Evolutionary conservation across 2,888 invertebrate genomes (phyloP).

Genomic region (Mesochorus sp.): DNA sequence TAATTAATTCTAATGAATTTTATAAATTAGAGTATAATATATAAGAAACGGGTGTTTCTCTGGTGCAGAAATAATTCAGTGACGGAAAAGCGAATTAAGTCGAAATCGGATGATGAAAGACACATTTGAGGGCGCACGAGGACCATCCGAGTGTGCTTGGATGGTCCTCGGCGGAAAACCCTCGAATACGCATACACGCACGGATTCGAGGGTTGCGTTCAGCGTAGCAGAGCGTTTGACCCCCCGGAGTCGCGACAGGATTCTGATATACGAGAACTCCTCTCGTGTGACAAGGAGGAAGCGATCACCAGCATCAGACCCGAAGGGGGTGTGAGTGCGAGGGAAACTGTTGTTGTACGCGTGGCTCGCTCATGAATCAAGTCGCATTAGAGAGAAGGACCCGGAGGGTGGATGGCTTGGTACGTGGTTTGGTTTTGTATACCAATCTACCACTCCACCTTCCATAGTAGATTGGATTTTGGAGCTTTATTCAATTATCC

Average conservation of each 20-base stretch:
- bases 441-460: constrained; percentile 78
- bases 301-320: constrained; percentile 24
- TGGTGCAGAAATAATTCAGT: constrained; percentile 79
- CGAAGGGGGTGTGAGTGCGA: constrained; percentile 55
- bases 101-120: constrained; percentile 81
- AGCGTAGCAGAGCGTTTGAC: constrained; percentile 79
- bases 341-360: constrained; percentile 68
- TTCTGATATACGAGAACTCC: constrained; percentile 19
- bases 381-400: constrained; percentile 77
- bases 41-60: constrained; percentile 11
- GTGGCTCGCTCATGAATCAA: constrained; percentile 81
- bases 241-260: constrained; percentile 69
- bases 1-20: constrained; percentile 23
- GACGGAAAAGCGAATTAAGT: constrained; percentile 80
- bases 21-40: too few species aligned
- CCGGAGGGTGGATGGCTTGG: constrained; percentile 41
- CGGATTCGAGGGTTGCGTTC: constrained; percentile 55
- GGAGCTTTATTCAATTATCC: constrained; percentile 81
- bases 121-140: constrained; percentile 74
- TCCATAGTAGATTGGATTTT: constrained; percentile 81
- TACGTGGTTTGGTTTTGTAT: constrained; percentile 65
- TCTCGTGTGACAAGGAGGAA: constrained; percentile 47
- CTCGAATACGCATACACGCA: background rate
- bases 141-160: constrained; percentile 55
- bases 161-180: too few species aligned